Percentiles rank a stretch among this genome's conserved stretches.
Evolutionary conservation across 2,797 vertebrate species (phyloP).

Genomic region (Melanotaenia maccullochi): DNA sequence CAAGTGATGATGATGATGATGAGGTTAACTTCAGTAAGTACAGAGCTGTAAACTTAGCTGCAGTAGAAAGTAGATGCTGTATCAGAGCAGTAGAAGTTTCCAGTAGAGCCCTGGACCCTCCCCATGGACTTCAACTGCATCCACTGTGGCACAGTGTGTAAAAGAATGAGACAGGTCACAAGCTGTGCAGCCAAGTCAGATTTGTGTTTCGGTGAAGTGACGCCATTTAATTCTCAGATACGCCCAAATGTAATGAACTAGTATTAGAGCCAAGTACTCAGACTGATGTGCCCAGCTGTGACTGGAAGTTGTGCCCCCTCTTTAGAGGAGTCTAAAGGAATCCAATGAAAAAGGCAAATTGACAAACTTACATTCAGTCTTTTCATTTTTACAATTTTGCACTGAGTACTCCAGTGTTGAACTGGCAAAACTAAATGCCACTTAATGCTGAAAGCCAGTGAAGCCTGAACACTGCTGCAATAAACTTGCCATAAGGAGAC

Average conservation of each 20-base stretch:
- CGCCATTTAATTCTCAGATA: background rate
- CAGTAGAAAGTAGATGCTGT: constrained; percentile 51
- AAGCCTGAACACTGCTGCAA: constrained; percentile 25
- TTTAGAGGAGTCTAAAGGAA: background rate
- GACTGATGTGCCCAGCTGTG: constrained; percentile 9
- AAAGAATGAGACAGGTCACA: constrained; percentile 2
- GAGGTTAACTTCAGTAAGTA: constrained; percentile 91
- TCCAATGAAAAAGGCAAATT: background rate
- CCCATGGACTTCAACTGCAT: background rate
- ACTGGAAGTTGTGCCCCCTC: background rate
- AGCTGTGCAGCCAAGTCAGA: background rate
- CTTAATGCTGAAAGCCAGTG: constrained; percentile 15
- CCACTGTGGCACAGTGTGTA: background rate
- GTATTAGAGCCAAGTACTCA: background rate
- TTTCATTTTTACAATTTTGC: background rate
- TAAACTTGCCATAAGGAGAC: constrained; percentile 29
- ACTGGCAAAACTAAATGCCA: background rate
- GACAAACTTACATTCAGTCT: background rate
- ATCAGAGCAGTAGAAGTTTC: constrained; percentile 33
- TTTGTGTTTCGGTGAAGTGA: constrained; percentile 7
- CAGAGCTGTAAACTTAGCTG: constrained; percentile 8
- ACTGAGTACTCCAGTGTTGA: background rate
- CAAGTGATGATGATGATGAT: constrained; percentile 95
- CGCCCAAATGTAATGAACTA: background rate
- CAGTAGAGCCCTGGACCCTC: constrained; percentile 22